A percentile compares a stretch with the other conserved stretches of the same genome.
Evolutionary conservation across 2,888 invertebrate species (phyloP).

Genomic region (Drosophila limbata): DNA sequence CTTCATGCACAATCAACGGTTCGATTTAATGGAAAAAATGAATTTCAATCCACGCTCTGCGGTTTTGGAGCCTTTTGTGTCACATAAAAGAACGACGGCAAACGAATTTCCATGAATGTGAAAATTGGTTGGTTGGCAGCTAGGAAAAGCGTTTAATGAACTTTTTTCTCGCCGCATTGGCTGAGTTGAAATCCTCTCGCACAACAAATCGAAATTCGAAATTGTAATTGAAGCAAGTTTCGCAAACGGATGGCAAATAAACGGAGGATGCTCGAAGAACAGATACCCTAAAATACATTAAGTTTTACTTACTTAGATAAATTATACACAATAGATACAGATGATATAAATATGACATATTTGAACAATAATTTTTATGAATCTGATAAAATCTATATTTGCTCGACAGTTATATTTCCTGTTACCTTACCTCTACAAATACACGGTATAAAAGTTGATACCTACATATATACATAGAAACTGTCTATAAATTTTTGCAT

Average conservation of each 20-base stretch:
- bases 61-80: constrained; percentile 60
- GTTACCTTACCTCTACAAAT: background rate
- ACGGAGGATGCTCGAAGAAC: background rate
- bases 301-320: background rate
- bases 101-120: constrained; percentile 65
- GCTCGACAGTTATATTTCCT: background rate
- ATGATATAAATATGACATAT: background rate
- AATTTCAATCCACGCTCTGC: constrained; percentile 65
- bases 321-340: background rate
- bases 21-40: constrained; percentile 83
- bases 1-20: constrained; percentile 82
- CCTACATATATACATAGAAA: constrained; percentile 27
- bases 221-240: constrained; percentile 72
- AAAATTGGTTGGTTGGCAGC: constrained; percentile 64
- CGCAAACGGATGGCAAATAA: constrained; percentile 21
- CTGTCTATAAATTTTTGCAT: constrained; percentile 55
- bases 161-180: constrained; percentile 47
- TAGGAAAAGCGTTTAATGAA: constrained; percentile 75
- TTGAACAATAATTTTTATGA: background rate
- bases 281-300: background rate
- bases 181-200: constrained; percentile 39
- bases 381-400: background rate
- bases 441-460: background rate
- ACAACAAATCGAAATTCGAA: constrained; percentile 65
- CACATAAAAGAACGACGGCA: constrained; percentile 52